phyloP scores from a whole-genome alignment of 2,888 invertebrate species.

The Hoplodrina ambigua region DNA sequence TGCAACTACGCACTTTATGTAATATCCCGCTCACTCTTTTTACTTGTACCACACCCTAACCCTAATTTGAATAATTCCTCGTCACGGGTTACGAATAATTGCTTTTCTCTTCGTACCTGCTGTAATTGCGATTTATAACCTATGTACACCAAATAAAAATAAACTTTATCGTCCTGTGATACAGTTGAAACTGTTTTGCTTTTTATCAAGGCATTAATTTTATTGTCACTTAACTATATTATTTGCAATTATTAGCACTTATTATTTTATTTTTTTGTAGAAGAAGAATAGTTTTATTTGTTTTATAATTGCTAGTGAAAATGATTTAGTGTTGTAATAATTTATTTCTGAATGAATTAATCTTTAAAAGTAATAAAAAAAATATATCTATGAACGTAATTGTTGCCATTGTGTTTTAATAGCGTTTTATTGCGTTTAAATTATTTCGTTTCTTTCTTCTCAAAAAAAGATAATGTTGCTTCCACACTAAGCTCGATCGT shows the following conservation, averaged over 20 bases:
- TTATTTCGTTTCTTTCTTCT: no score
- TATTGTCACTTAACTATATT: constrained; percentile 22
- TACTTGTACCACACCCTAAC: constrained; percentile 43
- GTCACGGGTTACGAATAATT: constrained; percentile 75
- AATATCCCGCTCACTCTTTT: constrained; percentile 9
- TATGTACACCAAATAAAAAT: constrained; percentile 50
- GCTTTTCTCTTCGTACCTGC: constrained; percentile 70
- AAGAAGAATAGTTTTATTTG: constrained; percentile 31
- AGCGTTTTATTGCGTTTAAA: not conserved
- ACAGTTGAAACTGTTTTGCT: constrained; percentile 28
- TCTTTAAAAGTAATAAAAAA: constrained; percentile 3
- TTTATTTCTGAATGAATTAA: constrained; percentile 35
- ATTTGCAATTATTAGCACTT: constrained; percentile 28
- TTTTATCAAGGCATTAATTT: constrained; percentile 10
- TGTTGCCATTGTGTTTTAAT: constrained; percentile 3
- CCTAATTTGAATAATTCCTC: constrained; percentile 77
- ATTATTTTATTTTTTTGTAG: constrained; percentile 10
- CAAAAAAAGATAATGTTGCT: no score
- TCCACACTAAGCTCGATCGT: no score
- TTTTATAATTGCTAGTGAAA: constrained; percentile 33
- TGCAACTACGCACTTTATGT: not conserved
- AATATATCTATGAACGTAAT: not conserved
- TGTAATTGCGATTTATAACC: constrained; percentile 78
- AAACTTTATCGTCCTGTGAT: constrained; percentile 20
- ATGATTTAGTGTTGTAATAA: constrained; percentile 51